phyloP scores from a whole-genome alignment of 2,113 vertebrate species.

The Vidua macroura region DNA sequence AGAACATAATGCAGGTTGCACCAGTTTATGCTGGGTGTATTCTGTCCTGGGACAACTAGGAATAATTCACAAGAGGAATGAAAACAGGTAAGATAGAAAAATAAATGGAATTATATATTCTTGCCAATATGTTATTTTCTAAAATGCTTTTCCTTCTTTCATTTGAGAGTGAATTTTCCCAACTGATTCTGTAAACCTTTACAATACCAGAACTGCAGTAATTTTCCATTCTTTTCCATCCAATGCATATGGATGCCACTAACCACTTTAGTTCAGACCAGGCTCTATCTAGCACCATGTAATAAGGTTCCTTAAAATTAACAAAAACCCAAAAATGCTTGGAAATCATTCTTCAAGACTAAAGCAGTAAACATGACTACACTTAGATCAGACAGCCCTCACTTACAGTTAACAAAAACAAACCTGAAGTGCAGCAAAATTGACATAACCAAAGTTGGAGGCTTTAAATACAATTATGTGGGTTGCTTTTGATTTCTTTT shows the following conservation, averaged over 20 bases:
- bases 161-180: background rate
- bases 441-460: background rate
- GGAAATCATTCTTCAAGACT: background rate
- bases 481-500: background rate
- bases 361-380: background rate
- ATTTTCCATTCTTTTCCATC: background rate
- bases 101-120: background rate
- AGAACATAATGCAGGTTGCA: background rate
- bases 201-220: background rate
- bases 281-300: background rate
- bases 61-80: background rate
- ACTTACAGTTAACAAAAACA: background rate
- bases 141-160: background rate
- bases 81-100: background rate
- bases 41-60: background rate
- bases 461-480: background rate
- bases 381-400: background rate
- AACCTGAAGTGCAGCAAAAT: background rate
- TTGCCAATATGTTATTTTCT: background rate
- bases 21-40: background rate
- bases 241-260: background rate
- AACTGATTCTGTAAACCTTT: background rate
- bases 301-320: background rate
- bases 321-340: background rate
- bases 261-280: background rate